These are phyloP conservation scores for Slavum lentiscoides DNA, from an alignment of 2,888 invertebrate genomes.

Conservation along the genomic window DNA sequence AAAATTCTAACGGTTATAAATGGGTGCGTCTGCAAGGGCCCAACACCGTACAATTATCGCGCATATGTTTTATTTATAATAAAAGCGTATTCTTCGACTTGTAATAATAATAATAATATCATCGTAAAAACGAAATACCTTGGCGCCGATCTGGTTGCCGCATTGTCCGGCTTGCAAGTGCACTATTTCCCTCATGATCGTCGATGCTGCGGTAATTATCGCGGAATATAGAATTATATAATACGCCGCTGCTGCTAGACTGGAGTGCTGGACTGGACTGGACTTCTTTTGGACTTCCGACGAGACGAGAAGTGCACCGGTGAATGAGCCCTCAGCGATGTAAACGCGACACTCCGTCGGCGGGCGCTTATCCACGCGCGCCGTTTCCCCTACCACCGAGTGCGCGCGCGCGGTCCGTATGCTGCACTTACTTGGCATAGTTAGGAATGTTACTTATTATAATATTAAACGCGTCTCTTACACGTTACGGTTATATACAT, in stretches of 20 bases:
- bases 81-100: too few relatives aligned
- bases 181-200: constrained; percentile 94
- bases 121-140: constrained; percentile 64
- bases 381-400: constrained; percentile 48
- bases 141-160: constrained; percentile 95
- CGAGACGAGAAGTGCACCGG: constrained; percentile 27
- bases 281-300: constrained; percentile 36
- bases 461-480: too few relatives aligned
- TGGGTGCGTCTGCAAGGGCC: too few relatives aligned
- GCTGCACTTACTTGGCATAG: too few relatives aligned
- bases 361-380: constrained; percentile 33
- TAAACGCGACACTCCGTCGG: not conserved
- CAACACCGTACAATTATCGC: too few relatives aligned
- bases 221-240: too few relatives aligned
- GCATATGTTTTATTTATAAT: too few relatives aligned
- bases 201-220: not conserved
- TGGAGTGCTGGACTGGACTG: not conserved
- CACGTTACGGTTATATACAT: not conserved
- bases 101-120: too few relatives aligned
- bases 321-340: constrained; percentile 35
- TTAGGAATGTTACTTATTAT: not conserved
- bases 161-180: constrained; percentile 94
- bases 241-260: not conserved
- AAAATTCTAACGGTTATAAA: too few relatives aligned
- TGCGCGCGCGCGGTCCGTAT: not conserved